Evolutionary conservation across 2,113 vertebrate species (phyloP).

Genomic region (Ageneiosus marmoratus): DNA sequence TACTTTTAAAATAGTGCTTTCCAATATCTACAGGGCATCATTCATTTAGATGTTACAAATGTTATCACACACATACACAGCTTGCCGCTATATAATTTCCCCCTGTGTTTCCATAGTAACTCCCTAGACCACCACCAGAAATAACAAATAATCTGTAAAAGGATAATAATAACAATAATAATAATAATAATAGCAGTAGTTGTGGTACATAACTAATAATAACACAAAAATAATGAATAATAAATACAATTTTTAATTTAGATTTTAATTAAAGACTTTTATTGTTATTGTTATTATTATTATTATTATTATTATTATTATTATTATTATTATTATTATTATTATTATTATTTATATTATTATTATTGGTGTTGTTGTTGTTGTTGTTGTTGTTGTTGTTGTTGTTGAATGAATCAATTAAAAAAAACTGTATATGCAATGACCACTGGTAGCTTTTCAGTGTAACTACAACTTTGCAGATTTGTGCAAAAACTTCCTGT

Average conservation of each 20-base stretch:
- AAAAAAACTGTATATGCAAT: background rate
- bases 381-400: background rate
- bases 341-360: too few species aligned
- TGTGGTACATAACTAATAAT: too few species aligned
- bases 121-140: slow-evolving; percentile 6
- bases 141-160: slow-evolving; percentile 10
- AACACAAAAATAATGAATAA: too few species aligned
- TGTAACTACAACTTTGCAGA: background rate
- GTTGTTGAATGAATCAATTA: background rate
- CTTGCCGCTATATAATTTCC: background rate
- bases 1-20: background rate
- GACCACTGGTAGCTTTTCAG: background rate
- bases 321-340: background rate
- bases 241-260: too few species aligned
- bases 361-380: background rate
- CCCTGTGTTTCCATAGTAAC: slow-evolving; percentile 43
- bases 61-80: background rate
- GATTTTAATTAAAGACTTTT: too few species aligned
- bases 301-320: background rate
- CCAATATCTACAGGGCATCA: background rate
- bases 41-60: background rate
- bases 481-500: background rate
- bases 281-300: too few species aligned
- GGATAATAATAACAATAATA: too few species aligned
- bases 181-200: too few species aligned